Percentiles rank a stretch among this genome's conserved stretches.
Evolutionary conservation across 2,888 invertebrate species (phyloP).

Genomic region (Sphaerolaimus hirsutus): DNA sequence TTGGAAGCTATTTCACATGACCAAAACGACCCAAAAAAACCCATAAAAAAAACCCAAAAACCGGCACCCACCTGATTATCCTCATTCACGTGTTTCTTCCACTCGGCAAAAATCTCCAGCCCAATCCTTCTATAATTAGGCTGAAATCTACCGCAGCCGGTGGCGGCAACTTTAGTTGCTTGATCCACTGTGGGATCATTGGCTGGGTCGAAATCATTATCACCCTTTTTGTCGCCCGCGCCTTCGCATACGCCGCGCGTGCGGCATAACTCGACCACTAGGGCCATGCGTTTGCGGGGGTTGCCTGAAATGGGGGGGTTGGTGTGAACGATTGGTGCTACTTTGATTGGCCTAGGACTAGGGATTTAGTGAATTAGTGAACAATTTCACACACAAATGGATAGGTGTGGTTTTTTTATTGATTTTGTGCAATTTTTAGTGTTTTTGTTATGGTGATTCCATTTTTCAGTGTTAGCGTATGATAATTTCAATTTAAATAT

Average conservation of each 20-base stretch:
- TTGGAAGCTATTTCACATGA: no score
- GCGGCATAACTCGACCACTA: constrained; percentile 91
- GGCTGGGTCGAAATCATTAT: not conserved
- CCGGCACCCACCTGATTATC: constrained; percentile 48
- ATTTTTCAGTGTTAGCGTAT: no score
- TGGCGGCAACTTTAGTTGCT: constrained; percentile 32
- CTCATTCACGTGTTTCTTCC: constrained; percentile 84
- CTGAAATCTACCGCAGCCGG: constrained; percentile 93
- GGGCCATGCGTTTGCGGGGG: constrained; percentile 69
- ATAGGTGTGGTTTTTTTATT: no score
- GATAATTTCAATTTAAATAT: no score
- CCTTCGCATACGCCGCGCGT: constrained; percentile 93
- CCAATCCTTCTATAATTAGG: constrained; percentile 69
- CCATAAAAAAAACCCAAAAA: no score
- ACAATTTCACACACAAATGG: no score
- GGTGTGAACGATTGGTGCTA: not conserved
- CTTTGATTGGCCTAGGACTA: no score
- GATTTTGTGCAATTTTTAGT: no score
- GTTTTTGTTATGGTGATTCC: no score
- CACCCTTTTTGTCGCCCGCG: constrained; percentile 38
- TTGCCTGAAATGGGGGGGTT: constrained; percentile 38
- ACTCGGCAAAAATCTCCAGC: constrained; percentile 78
- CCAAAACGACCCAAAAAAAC: no score
- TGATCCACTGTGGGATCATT: not conserved
- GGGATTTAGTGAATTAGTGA: no score